Base-by-base conservation (phyloP, 2,888 invertebrate genomes). In the Pseudeuparius sepicola region DNA sequence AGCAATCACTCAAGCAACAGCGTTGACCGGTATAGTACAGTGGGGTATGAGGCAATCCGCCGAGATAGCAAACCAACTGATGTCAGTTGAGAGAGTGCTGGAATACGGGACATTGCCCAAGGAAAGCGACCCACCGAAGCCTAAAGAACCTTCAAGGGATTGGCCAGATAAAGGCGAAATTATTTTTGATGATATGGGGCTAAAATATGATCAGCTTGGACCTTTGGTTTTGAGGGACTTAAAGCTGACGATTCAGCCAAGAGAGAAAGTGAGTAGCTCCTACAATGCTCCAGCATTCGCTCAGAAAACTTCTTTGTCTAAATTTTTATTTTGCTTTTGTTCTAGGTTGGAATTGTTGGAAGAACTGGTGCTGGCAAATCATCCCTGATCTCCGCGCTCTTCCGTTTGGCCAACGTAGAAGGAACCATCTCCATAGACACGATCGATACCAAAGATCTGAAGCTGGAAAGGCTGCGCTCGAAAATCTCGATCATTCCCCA, bases 31-130 rank as follows among this genome's bases (percentile, higher is more conserved):
- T 13, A 67, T 79, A 64, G 63, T 75, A 2, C 73, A 74, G 52
- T 89, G 86, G 78, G 86, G 84, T 1, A 81, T 89, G 56, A 66
- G 87, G 20, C 88, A 88, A 64, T 72, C 83, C 40, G 85, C 88
- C 0, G 88, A 89, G 63, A 75, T 80, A 35, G 67, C 78, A 4
- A 84, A 81, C 39, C 79, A 79, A 49, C 70, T 84, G 55, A 81
- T 78, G 56, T 77, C 81, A 3, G 89, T 90, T 0, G 90, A 92
- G 63, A 67, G 92, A 45, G 77, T 90, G 1, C 57, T 87, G 6
- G 86, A 89, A 53, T 92, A 92, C 59, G 74, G 78, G 1, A 64
- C 70, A 13, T 64, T 90, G n/a, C 64, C 71, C 2, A 65, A 68
- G 0, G 78, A 81, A 47, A 54, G 62, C 4, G 70, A 75, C 49